Percentiles rank a stretch among this genome's conserved stretches.
These are phyloP conservation scores for Dynastes maya DNA, from an alignment of 2,888 invertebrate species.

Conservation along the genomic window DNA sequence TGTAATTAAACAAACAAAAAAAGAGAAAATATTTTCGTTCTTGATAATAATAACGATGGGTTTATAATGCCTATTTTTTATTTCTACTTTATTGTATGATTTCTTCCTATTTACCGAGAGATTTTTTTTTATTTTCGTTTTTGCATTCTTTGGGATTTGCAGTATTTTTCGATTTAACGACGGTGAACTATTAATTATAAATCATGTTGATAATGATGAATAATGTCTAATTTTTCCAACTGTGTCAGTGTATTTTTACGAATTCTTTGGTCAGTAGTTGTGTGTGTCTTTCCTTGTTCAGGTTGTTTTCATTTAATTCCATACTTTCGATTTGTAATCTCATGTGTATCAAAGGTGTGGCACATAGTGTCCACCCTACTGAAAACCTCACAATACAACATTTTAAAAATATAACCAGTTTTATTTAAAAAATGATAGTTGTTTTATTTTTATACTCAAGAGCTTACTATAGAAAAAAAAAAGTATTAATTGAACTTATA, in stretches of 20 bases:
- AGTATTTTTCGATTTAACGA: conserved; percentile 63
- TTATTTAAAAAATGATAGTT: conserved; percentile 55
- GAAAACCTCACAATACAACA: conserved; percentile 68
- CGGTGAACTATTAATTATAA: conserved; percentile 55
- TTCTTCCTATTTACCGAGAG: conserved; percentile 12
- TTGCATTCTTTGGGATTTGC: conserved; percentile 57
- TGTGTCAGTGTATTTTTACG: conserved; percentile 69
- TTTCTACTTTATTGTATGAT: conserved; percentile 22
- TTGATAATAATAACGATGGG: conserved; percentile 15
- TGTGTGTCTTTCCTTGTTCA: conserved; percentile 67
- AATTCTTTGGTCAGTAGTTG: conserved; percentile 68
- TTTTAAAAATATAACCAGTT: conserved; percentile 64
- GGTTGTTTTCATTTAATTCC: conserved; percentile 63
- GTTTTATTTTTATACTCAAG: conserved; percentile 27
- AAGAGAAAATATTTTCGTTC: conserved; percentile 41
- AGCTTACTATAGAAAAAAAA: background rate
- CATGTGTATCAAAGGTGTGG: conserved; percentile 61
- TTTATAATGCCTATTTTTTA: background rate
- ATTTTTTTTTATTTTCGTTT: conserved; percentile 32
- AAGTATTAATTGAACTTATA: background rate
- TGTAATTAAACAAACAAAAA: conserved; percentile 63
- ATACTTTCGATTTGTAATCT: conserved; percentile 61
- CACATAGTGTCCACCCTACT: conserved; percentile 61
- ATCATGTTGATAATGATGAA: conserved; percentile 49
- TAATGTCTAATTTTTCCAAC: conserved; percentile 49